Conservation (phyloP, 2,888 invertebrate genomes). For the Ommatoiulus sabulosus region DNA sequence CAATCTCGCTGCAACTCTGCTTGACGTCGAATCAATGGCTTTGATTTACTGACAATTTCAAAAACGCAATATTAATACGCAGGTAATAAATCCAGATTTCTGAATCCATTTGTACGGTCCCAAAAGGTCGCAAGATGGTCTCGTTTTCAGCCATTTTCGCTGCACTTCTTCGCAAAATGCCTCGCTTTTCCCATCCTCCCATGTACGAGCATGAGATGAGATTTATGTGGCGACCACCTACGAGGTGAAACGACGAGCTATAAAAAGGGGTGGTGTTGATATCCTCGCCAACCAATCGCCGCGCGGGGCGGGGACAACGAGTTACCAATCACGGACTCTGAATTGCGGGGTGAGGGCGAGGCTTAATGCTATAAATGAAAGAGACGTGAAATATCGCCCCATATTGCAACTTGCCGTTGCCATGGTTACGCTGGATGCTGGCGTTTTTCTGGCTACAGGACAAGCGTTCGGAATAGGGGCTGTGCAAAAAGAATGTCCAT, state of each 20-base stretch:
- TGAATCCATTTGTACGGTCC: conserved; percentile 29
- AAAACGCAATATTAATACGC: not conserved
- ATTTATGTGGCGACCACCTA: conserved; percentile 40
- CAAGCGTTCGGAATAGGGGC: too few relatives aligned
- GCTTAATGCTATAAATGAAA: not conserved
- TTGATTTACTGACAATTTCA: conserved; percentile 26
- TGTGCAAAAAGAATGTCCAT: too few relatives aligned
- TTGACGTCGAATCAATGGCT: not conserved
- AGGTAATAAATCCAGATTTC: not conserved
- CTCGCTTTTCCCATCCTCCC: not conserved
- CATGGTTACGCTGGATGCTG: not conserved
- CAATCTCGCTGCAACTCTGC: not conserved
- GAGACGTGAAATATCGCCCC: not conserved
- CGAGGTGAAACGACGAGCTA: not conserved
- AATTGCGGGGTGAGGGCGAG: not conserved
- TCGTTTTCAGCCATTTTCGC: not conserved
- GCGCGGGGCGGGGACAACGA: not conserved
- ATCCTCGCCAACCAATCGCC: not conserved
- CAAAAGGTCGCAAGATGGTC: conserved; percentile 5
- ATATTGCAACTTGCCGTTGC: not conserved
- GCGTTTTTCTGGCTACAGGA: not conserved
- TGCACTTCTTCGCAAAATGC: not conserved
- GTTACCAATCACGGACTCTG: not conserved
- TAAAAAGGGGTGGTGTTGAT: not conserved
- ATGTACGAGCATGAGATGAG: not conserved